Evolutionary conservation across 2,797 vertebrate species (phyloP).

Genomic region (Ctenopoma multispine): DNA sequence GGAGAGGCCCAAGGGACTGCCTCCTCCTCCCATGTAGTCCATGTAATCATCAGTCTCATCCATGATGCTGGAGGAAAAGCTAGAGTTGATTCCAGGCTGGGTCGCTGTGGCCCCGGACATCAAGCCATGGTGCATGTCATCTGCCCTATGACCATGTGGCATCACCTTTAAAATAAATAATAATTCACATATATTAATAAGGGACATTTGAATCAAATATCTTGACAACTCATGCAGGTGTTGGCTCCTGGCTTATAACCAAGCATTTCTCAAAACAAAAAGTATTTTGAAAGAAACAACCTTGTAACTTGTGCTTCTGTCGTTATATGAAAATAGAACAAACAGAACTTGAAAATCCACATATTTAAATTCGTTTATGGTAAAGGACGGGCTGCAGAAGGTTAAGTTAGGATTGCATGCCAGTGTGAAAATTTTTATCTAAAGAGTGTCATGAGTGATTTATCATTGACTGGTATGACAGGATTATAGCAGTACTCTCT

Average conservation of each 20-base stretch:
- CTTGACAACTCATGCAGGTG: conserved; percentile 34
- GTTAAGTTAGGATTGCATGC: conserved; percentile 4
- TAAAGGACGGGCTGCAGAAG: conserved; percentile 28
- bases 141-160: conserved; percentile 80
- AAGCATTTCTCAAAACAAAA: conserved; percentile 48
- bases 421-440: conserved; percentile 29
- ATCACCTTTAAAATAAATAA: conserved; percentile 74
- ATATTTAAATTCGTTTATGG: conserved; percentile 37
- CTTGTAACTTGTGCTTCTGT: conserved; percentile 21
- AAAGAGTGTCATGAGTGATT: conserved; percentile 42
- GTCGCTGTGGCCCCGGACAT: conserved; percentile 72
- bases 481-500: conserved; percentile 34
- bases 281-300: conserved; percentile 36
- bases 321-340: conserved; percentile 29
- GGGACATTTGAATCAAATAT: conserved; percentile 7
- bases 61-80: conserved; percentile 83
- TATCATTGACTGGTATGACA: conserved; percentile 49
- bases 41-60: conserved; percentile 95
- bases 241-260: conserved; percentile 51
- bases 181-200: conserved; percentile 1
- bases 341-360: conserved; percentile 67
- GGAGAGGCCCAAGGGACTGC: conserved; percentile 93
- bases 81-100: conserved; percentile 65
- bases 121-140: conserved; percentile 83
- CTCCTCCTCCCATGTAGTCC: conserved; percentile 91